Conservation (phyloP, 2,797 vertebrate genomes). For the Mallotus villosus region DNA sequence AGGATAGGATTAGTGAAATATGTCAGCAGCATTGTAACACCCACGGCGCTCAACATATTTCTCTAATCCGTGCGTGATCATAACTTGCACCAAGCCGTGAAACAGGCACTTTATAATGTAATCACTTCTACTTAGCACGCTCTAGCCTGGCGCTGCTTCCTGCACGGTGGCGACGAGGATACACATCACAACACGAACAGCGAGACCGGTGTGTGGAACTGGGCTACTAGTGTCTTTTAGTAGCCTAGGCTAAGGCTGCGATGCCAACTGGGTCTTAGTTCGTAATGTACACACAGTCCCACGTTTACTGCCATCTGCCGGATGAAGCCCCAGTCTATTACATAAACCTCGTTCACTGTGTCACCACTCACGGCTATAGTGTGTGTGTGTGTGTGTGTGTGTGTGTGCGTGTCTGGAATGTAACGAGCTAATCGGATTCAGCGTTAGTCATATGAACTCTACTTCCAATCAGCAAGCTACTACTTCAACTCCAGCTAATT, state of each 20-base stretch:
- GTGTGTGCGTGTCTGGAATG: constrained; percentile 45
- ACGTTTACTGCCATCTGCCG: constrained; percentile 78
- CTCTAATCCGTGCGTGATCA: constrained; percentile 46
- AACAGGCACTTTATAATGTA: constrained; percentile 45
- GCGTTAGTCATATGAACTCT: constrained; percentile 70
- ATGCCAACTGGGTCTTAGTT: constrained; percentile 58
- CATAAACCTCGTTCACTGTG: constrained; percentile 68
- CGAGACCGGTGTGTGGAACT: constrained; percentile 23
- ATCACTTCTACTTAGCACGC: constrained; percentile 49
- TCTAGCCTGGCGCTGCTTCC: not conserved
- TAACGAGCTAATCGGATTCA: constrained; percentile 72
- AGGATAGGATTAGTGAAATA: constrained; percentile 11
- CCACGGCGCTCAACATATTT: constrained; percentile 43
- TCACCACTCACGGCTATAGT: not conserved
- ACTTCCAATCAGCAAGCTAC: constrained; percentile 51
- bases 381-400: constrained; percentile 20
- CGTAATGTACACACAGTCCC: constrained; percentile 54
- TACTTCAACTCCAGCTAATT: constrained; percentile 17
- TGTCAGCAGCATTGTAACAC: constrained; percentile 38
- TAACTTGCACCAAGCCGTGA: constrained; percentile 33
- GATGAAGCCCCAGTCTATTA: constrained; percentile 69
- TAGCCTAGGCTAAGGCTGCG: constrained; percentile 35
- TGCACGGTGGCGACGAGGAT: not conserved
- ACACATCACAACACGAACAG: constrained; percentile 21
- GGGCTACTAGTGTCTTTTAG: constrained; percentile 33